A percentile compares a stretch with the other conserved stretches of the same genome.
phyloP scores from a whole-genome alignment of 2,888 invertebrate species.

The Phengaris alcon region DNA sequence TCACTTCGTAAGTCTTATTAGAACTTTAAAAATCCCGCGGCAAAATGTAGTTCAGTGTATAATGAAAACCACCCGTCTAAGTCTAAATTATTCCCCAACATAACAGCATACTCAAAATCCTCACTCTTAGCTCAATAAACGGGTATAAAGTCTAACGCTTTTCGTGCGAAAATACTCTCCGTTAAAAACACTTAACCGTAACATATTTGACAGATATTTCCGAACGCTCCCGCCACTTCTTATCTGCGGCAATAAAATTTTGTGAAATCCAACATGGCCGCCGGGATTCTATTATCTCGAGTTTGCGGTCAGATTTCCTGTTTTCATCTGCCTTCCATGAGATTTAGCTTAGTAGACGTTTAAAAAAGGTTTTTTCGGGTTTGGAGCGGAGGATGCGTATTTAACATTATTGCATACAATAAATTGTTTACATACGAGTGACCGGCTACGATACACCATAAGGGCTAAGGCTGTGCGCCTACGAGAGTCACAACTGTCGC shows the following conservation, averaged over 20 bases:
- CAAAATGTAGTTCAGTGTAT: neutral
- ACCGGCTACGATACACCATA: neutral
- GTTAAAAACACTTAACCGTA: constrained; percentile 37
- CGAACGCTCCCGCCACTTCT: constrained; percentile 41
- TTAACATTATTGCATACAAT: constrained; percentile 12
- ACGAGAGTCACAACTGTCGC: neutral
- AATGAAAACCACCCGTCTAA: neutral
- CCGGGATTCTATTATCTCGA: constrained; percentile 36
- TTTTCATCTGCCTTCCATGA: constrained; percentile 25
- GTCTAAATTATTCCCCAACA: neutral
- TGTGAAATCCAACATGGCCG: constrained; percentile 43
- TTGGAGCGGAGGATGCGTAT: neutral
- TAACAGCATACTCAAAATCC: neutral
- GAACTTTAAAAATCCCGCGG: too few relatives aligned
- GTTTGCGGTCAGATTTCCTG: constrained; percentile 38
- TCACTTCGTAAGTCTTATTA: neutral
- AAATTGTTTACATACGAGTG: constrained; percentile 18
- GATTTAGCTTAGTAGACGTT: constrained; percentile 11
- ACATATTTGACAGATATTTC: constrained; percentile 41
- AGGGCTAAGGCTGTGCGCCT: too few relatives aligned
- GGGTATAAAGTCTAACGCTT: constrained; percentile 24
- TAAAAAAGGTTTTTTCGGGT: constrained; percentile 7
- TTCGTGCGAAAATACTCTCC: constrained; percentile 25
- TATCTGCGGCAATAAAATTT: constrained; percentile 43
- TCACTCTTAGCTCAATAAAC: constrained; percentile 20